These are phyloP conservation scores for Drosophila sp. DNA, from an alignment of 1,140 invertebrate species.

Conservation along the genomic window DNA sequence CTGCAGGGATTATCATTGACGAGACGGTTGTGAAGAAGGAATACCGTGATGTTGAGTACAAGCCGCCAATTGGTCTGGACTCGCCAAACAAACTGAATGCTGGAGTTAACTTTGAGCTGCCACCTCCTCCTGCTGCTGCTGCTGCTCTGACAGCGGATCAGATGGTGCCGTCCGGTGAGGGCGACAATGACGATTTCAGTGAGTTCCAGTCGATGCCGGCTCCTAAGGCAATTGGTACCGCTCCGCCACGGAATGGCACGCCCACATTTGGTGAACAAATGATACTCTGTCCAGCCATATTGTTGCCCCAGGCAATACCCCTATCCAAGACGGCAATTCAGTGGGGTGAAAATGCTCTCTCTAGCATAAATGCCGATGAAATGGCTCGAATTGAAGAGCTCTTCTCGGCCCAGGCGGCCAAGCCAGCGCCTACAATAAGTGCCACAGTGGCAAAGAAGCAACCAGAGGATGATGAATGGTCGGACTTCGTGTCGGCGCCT, in stretches of 20 bases:
- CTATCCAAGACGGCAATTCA: conserved; percentile 84
- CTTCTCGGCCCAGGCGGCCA: conserved; percentile 57
- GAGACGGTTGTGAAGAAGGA: conserved; percentile 82
- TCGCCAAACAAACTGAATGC: conserved; percentile 49
- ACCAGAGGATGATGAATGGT: conserved; percentile 85
- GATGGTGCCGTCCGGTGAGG: not conserved
- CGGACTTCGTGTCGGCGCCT: conserved; percentile 85
- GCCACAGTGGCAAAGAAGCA: conserved; percentile 70
- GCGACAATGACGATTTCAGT: conserved; percentile 73
- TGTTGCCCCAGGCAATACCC: conserved; percentile 74
- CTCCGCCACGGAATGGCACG: conserved; percentile 45
- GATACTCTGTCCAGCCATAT: conserved; percentile 78
- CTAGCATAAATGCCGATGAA: conserved; percentile 87
- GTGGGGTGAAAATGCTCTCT: conserved; percentile 85
- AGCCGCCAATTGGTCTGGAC: conserved; percentile 63
- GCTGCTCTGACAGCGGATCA: not conserved
- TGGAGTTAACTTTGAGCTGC: conserved; percentile 38
- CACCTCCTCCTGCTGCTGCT: conserved; percentile 28
- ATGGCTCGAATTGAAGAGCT: conserved; percentile 84
- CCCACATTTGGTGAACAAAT: conserved; percentile 73
- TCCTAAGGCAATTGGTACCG: conserved; percentile 8
- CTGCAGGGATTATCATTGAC: conserved; percentile 80
- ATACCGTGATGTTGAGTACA: conserved; percentile 82
- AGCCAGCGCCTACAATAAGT: conserved; percentile 68
- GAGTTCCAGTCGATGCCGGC: conserved; percentile 79